Conservation (phyloP, 2,888 invertebrate species). For the Oscheius sp. region DNA sequence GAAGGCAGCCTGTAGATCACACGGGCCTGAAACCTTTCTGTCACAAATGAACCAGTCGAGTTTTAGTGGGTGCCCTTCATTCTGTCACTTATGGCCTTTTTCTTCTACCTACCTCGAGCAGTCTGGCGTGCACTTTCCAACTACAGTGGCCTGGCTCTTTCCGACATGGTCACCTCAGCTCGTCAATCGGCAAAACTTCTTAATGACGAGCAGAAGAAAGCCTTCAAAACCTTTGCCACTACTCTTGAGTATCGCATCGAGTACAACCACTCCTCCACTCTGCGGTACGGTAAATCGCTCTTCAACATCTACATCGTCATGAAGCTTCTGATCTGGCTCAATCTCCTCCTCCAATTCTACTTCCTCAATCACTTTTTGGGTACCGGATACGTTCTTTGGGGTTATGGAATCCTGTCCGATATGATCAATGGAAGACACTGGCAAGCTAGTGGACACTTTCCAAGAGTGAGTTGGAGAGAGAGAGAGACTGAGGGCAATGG, state of each 20-base stretch:
- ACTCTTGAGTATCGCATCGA: conserved; percentile 21
- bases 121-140: conserved; percentile 58
- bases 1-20: too few relatives aligned
- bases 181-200: conserved; percentile 29
- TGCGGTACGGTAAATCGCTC: conserved; percentile 41
- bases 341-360: conserved; percentile 54
- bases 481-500: neutral
- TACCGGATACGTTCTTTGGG: conserved; percentile 71
- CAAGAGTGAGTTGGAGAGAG: conserved; percentile 49
- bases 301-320: conserved; percentile 59
- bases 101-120: conserved; percentile 61
- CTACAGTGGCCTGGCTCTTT: conserved; percentile 51
- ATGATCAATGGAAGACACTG: conserved; percentile 69
- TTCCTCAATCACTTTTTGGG: conserved; percentile 61
- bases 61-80: conserved; percentile 74
- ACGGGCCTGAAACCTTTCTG: too few relatives aligned
- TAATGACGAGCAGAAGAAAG: conserved; percentile 14
- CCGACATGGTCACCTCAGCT: conserved; percentile 45
- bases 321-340: conserved; percentile 54
- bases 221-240: conserved; percentile 6
- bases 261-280: neutral
- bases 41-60: too few relatives aligned
- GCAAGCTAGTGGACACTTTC: conserved; percentile 73
- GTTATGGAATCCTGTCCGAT: conserved; percentile 72
- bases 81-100: conserved; percentile 63